Evolutionary conservation across 2,113 vertebrate genomes (phyloP).

Genomic region (Centropus unirufus): DNA sequence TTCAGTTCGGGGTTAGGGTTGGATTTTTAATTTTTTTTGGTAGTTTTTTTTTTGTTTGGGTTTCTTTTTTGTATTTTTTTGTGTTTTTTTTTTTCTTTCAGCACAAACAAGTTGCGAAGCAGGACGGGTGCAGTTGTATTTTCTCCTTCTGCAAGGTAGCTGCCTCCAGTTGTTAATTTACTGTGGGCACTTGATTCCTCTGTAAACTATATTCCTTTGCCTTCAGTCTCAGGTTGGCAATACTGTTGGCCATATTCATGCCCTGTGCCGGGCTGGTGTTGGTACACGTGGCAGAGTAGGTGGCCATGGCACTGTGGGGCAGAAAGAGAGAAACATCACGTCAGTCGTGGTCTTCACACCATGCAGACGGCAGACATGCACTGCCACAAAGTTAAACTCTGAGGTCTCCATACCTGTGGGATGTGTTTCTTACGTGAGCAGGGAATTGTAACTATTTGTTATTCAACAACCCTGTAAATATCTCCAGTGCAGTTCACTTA

Average conservation of each 20-base stretch:
- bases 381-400: neutral
- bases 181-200: conserved; percentile 96
- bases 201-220: conserved; percentile 99
- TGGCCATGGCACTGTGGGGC: conserved; percentile 89
- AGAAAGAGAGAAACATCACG: conserved; percentile 50
- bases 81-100: conserved; percentile 31
- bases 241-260: conserved; percentile 99
- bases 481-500: neutral
- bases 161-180: conserved; percentile 86
- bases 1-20: conserved; percentile 60
- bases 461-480: neutral
- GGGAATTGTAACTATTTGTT: neutral
- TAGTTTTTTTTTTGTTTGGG: neutral
- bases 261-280: conserved; percentile 93
- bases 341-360: neutral
- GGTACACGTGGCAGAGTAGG: conserved; percentile 94
- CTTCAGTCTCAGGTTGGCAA: conserved; percentile 99
- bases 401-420: neutral
- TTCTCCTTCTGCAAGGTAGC: conserved; percentile 70
- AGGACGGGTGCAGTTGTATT: conserved; percentile 67
- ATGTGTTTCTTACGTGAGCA: neutral
- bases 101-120: conserved; percentile 72
- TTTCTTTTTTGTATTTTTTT: neutral
- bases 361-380: fast-evolving
- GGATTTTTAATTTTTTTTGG: neutral